A percentile compares a stretch with the other conserved stretches of the same genome.
Conservation (phyloP, 1,140 invertebrate genomes). For the Elysia chlorotica region DNA sequence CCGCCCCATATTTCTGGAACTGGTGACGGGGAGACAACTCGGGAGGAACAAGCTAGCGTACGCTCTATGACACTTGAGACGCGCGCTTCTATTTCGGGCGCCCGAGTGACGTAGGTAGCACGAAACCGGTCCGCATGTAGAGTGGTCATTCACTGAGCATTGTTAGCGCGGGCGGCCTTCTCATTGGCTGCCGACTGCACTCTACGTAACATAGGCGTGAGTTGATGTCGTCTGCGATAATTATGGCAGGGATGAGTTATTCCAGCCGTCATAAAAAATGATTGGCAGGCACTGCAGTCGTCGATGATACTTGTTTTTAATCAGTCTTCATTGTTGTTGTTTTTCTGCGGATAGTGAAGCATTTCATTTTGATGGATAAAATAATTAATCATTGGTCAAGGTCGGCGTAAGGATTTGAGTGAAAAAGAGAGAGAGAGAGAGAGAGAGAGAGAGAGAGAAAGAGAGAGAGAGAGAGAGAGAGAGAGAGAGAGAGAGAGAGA, state of each 20-base stretch:
- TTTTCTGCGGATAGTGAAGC: too few relatives aligned
- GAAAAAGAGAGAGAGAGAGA: conserved; percentile 9
- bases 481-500: neutral
- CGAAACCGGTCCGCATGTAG: neutral
- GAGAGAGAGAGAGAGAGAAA: conserved; percentile 8
- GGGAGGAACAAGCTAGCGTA: neutral
- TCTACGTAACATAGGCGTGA: too few relatives aligned
- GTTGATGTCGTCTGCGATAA: too few relatives aligned
- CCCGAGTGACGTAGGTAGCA: neutral
- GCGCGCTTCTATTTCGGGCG: neutral
- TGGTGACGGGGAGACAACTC: neutral
- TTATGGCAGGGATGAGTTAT: too few relatives aligned
- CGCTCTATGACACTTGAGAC: neutral
- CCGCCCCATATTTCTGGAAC: neutral
- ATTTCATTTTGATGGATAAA: too few relatives aligned
- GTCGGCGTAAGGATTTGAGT: neutral
- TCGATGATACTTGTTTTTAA: too few relatives aligned
- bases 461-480: neutral
- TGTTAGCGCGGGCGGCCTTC: neutral
- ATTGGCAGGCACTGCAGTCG: too few relatives aligned
- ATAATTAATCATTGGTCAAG: neutral
- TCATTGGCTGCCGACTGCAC: too few relatives aligned
- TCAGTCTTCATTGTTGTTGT: too few relatives aligned
- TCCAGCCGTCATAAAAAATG: too few relatives aligned
- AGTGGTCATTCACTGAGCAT: neutral